Conservation (phyloP, 2,888 invertebrate species). For the Conops quadrifasciatus region DNA sequence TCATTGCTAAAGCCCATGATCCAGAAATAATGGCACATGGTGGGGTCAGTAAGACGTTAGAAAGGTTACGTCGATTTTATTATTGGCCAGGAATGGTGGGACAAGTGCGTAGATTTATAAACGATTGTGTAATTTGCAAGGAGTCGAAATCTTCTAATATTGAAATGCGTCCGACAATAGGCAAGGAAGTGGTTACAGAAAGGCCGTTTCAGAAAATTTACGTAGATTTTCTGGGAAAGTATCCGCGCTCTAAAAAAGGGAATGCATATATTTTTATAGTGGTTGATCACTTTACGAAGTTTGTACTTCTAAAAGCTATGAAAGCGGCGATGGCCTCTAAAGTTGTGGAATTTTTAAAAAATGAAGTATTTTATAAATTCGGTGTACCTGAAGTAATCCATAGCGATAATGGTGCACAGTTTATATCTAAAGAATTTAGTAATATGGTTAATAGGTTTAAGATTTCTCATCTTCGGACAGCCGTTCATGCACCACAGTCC, state of each 20-base stretch:
- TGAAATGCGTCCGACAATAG: not conserved
- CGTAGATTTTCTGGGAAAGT: slow-evolving; percentile 1
- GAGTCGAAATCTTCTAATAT: slow-evolving; percentile 13
- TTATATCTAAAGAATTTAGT: not conserved
- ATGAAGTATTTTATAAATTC: no score
- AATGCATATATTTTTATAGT: no score
- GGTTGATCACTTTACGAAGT: not conserved
- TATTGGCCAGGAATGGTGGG: not conserved
- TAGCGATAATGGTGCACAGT: no score
- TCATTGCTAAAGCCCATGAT: slow-evolving; percentile 29
- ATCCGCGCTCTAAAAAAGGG: not conserved
- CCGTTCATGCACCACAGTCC: not conserved
- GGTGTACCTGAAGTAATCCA: no score
- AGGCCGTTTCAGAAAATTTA: not conserved
- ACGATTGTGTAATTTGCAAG: not conserved
- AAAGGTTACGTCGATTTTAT: slow-evolving; percentile 22
- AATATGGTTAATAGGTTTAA: slow-evolving; percentile 5
- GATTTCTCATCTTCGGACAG: not conserved
- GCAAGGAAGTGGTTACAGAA: not conserved
- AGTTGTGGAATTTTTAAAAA: no score
- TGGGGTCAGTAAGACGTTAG: slow-evolving; percentile 22
- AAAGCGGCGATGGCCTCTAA: no score
- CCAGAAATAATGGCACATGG: slow-evolving; percentile 16
- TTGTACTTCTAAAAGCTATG: no score
- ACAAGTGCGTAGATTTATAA: not conserved